phyloP scores from a whole-genome alignment of 2,113 vertebrate species.

The Cebidichthys violaceus region DNA sequence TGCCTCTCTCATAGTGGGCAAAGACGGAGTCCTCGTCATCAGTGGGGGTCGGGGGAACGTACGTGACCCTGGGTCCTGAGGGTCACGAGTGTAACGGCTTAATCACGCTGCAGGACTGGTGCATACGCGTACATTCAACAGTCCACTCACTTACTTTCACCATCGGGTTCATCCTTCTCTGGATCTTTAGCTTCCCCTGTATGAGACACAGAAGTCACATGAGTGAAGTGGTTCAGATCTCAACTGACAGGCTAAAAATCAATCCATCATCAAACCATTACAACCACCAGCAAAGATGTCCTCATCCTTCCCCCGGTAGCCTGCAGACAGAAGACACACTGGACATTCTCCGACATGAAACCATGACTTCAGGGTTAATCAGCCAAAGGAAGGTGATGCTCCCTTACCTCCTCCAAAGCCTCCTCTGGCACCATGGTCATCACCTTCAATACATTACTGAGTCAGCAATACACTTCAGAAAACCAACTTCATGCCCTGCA shows the following conservation, averaged over 20 bases:
- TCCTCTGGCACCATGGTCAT: slow-evolving; percentile 27
- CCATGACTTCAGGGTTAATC: not conserved
- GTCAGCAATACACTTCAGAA: not conserved
- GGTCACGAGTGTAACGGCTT: not conserved
- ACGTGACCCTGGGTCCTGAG: slow-evolving; percentile 89
- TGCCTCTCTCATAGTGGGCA: slow-evolving; percentile 88
- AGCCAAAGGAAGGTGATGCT: not conserved
- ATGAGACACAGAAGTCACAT: not conserved
- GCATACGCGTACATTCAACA: not conserved
- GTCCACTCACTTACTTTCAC: slow-evolving; percentile 56
- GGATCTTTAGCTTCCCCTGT: slow-evolving; percentile 3
- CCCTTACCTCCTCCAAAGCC: slow-evolving; percentile 70
- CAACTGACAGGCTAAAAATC: not conserved
- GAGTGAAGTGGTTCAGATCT: not conserved
- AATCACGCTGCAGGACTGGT: not conserved
- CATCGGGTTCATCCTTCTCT: not conserved
- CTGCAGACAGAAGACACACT: slow-evolving; percentile 35
- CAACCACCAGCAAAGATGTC: slow-evolving; percentile 66
- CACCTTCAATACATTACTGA: slow-evolving; percentile 50
- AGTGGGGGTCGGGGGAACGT: slow-evolving; percentile 90
- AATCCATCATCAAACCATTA: not conserved
- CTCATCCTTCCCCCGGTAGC: slow-evolving; percentile 79
- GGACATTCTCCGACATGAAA: not conserved
- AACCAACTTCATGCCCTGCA: not conserved
- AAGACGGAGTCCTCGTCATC: slow-evolving; percentile 91